These are phyloP conservation scores for Elephantulus edwardii DNA, from an alignment of 2,113 vertebrate species.

Conservation along the genomic window DNA sequence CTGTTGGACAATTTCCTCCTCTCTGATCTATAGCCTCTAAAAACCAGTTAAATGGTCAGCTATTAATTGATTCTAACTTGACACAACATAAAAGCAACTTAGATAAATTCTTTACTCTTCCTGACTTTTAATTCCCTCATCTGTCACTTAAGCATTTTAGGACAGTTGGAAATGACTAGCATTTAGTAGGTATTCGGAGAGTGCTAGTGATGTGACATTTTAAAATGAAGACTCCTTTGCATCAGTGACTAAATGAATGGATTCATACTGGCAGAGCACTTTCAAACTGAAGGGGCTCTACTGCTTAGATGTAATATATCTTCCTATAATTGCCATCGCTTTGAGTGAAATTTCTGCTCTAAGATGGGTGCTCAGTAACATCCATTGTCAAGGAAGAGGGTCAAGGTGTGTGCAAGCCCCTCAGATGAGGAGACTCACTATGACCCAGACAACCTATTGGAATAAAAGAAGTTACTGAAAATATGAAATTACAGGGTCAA, in stretches of 20 bases:
- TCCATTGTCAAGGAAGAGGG: not conserved
- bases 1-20: too few relatives aligned
- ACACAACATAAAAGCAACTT: too few relatives aligned
- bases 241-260: not conserved
- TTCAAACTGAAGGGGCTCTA: not conserved
- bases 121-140: not conserved
- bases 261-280: not conserved
- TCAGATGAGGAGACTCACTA: not conserved
- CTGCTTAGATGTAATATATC: not conserved
- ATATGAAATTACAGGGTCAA: not conserved
- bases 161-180: too few relatives aligned
- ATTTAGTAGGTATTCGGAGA: not conserved
- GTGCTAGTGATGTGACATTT: not conserved
- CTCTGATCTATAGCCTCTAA: too few relatives aligned
- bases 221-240: not conserved
- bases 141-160: not conserved
- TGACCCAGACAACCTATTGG: not conserved
- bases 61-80: too few relatives aligned
- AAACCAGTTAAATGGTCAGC: too few relatives aligned
- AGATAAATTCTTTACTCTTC: not conserved
- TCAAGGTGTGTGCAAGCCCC: not conserved
- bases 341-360: not conserved
- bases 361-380: not conserved
- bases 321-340: not conserved
- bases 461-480: not conserved